phyloP scores from a whole-genome alignment of 2,797 vertebrate species.

The Crypturellus tataupa region DNA sequence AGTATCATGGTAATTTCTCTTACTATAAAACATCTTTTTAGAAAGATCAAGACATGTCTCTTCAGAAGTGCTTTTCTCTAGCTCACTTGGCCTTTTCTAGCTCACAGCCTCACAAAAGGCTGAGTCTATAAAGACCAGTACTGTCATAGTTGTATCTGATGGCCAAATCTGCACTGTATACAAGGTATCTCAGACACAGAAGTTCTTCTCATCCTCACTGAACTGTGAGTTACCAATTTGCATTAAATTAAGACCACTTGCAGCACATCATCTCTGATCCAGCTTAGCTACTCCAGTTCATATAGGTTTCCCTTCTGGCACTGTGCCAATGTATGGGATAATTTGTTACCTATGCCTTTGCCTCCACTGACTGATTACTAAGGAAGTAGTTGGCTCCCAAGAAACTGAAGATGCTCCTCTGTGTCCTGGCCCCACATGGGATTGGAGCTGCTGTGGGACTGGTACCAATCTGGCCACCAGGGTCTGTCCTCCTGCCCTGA shows the following conservation, averaged over 20 bases:
- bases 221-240: constrained; percentile 61
- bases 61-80: not conserved
- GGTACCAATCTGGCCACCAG: not conserved
- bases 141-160: not conserved
- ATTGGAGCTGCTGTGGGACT: not conserved
- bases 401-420: not conserved
- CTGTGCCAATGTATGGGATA: not conserved
- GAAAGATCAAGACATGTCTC: not conserved
- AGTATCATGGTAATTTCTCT: not conserved
- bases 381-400: not conserved
- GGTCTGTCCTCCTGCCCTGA: not conserved
- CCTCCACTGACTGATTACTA: not conserved
- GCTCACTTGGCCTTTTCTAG: not conserved
- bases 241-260: constrained; percentile 29
- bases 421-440: not conserved
- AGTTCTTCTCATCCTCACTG: constrained; percentile 40
- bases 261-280: constrained; percentile 30
- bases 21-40: not conserved
- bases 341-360: not conserved
- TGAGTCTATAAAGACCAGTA: constrained; percentile 31
- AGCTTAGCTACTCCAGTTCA: constrained; percentile 27
- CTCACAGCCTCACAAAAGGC: not conserved
- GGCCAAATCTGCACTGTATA: constrained; percentile 47
- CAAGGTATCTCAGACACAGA: constrained; percentile 48
- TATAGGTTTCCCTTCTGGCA: not conserved